phyloP scores from a whole-genome alignment of 2,888 invertebrate species.

The Diabrotica balteata region DNA sequence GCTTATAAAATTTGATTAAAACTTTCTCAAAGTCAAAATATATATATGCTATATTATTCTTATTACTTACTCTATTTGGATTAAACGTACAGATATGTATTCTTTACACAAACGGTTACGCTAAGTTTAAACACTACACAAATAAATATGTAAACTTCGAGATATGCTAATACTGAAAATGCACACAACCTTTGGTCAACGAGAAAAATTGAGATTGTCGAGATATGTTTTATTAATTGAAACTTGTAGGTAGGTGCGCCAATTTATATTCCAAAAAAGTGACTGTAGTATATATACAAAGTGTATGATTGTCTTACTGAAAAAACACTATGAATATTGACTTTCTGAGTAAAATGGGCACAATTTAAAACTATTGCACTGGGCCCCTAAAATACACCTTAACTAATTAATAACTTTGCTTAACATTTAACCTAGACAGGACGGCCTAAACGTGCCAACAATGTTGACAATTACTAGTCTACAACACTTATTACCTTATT shows the following conservation, averaged over 20 bases:
- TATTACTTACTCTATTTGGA: slow-evolving; percentile 38
- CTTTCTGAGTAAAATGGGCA: slow-evolving; percentile 49
- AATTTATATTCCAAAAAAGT: slow-evolving; percentile 10
- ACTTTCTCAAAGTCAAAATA: slow-evolving; percentile 48
- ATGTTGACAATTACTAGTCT: slow-evolving; percentile 27
- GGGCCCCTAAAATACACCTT: slow-evolving; percentile 44
- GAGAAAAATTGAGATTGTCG: slow-evolving; percentile 39
- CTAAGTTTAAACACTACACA: slow-evolving; percentile 36
- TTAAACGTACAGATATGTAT: slow-evolving; percentile 50
- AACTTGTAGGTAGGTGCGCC: slow-evolving; percentile 53
- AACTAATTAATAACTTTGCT: slow-evolving; percentile 11
- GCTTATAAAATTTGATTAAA: slow-evolving; percentile 37
- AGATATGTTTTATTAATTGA: slow-evolving; percentile 52
- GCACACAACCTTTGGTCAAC: slow-evolving; percentile 42
- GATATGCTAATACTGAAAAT: slow-evolving; percentile 37
- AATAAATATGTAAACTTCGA: slow-evolving; percentile 9
- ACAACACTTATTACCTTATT: slow-evolving; percentile 41
- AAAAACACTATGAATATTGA: slow-evolving; percentile 49
- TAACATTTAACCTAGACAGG: slow-evolving; percentile 21
- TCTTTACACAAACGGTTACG: slow-evolving; percentile 42
- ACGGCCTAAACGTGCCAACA: slow-evolving; percentile 35
- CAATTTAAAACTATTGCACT: slow-evolving; percentile 48
- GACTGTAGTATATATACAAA: slow-evolving; percentile 29
- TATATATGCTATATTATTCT: slow-evolving; percentile 36
- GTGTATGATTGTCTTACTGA: slow-evolving; percentile 34